These are phyloP conservation scores for Pomacea maculata DNA, from an alignment of 1,140 invertebrate genomes.

Conservation along the genomic window DNA sequence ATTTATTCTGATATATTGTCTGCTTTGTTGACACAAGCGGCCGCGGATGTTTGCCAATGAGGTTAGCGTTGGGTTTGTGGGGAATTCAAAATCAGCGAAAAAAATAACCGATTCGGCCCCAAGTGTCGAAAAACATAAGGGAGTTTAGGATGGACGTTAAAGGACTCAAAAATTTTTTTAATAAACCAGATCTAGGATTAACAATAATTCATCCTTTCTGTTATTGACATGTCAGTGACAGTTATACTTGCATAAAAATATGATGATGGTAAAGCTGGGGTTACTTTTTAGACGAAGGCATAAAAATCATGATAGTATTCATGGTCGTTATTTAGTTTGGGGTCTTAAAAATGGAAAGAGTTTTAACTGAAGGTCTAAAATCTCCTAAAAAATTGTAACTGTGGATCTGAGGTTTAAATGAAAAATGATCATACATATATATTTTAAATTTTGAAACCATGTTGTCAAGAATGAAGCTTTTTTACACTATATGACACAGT, in stretches of 20 bases:
- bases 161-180: not conserved
- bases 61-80: not conserved
- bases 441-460: no score
- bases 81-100: not conserved
- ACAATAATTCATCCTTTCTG: not conserved
- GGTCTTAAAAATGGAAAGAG: no score
- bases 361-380: no score
- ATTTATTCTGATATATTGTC: not conserved
- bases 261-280: no score
- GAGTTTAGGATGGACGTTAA: not conserved
- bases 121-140: not conserved
- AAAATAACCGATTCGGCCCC: not conserved
- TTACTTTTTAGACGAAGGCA: no score
- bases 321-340: no score
- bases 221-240: not conserved
- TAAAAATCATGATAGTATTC: no score
- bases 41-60: not conserved
- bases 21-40: not conserved
- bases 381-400: no score
- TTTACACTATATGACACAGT: no score
- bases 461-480: no score
- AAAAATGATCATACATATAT: no score
- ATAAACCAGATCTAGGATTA: not conserved
- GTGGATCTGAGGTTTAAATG: no score
- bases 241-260: not conserved